These are phyloP conservation scores for Pterostichus niger DNA, from an alignment of 2,888 invertebrate genomes.

Conservation along the genomic window DNA sequence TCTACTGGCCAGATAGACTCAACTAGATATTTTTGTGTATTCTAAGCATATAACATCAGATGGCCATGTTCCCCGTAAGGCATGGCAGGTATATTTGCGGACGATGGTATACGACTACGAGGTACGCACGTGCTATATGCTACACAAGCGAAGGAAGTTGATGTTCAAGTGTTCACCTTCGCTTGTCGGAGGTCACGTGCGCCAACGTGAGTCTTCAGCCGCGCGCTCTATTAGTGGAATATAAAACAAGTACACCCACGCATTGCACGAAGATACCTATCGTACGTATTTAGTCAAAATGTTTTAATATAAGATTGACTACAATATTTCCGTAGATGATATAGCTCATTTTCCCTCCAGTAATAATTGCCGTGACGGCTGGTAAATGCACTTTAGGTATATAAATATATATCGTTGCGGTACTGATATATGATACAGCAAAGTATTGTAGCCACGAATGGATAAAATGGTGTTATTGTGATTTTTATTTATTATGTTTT, in stretches of 20 bases:
- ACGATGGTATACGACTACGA: not conserved
- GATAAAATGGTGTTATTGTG: too few relatives aligned
- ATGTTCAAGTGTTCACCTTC: slow-evolving; percentile 43
- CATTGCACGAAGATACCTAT: slow-evolving; percentile 16
- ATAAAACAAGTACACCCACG: slow-evolving; percentile 30
- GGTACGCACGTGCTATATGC: slow-evolving; percentile 31
- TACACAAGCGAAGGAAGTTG: slow-evolving; percentile 23
- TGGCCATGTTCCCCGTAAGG: slow-evolving; percentile 28
- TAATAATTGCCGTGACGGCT: too few relatives aligned
- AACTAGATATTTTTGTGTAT: slow-evolving; percentile 48
- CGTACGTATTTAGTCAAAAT: not conserved
- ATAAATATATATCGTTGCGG: too few relatives aligned
- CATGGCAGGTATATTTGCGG: slow-evolving; percentile 11
- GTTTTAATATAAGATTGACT: slow-evolving; percentile 11
- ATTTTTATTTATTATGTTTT: too few relatives aligned
- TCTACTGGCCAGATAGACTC: not conserved
- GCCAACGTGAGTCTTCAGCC: slow-evolving; percentile 47
- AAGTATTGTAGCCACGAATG: too few relatives aligned
- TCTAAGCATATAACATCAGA: slow-evolving; percentile 5
- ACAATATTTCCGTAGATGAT: too few relatives aligned
- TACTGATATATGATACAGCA: too few relatives aligned
- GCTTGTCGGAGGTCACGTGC: slow-evolving; percentile 50
- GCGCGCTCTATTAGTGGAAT: slow-evolving; percentile 28
- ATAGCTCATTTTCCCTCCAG: too few relatives aligned
- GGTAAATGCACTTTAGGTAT: too few relatives aligned